Base-by-base conservation (phyloP, 2,888 invertebrate species). In the Epinotia ramella region DNA sequence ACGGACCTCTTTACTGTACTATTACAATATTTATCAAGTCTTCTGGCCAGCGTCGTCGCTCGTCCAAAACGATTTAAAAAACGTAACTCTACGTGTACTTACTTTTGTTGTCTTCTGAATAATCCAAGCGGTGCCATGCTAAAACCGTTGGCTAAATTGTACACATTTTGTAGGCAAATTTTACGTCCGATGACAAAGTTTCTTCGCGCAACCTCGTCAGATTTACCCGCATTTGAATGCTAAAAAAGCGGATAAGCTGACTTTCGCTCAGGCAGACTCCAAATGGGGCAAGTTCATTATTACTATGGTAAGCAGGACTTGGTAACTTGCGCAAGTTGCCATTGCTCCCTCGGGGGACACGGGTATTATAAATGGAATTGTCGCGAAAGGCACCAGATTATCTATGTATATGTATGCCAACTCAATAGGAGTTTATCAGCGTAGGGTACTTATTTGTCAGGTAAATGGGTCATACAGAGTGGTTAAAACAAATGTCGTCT, bases 221-320 rank as follows among this genome's bases (percentile, higher is more conserved):
- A 53, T 64, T 75, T 60, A 70, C 64, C 69, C 65, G 66, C 70
- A 75, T 75, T 75, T 66, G 28, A 75, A 75, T 75, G 68, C 62
- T n/a, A 73, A 73, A 75, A 73, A 75, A 71, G 49, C 59, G 70
- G 63, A 33, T 33, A 6, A 44, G 24, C 46, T 63, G 75, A 80
- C 81, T 84, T 83, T 83, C 82, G 77, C 81, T 83, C 81, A 81
- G 40, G 40, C 40, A 40, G 40, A 40, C 40, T 40, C 73, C 69
- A 79, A 82, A 76, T 79, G 77, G 80, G 79, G 77, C 77, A 79
- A 79, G 79, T 81, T 79, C 81, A 79, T 84, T 82, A 85, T 85
- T 84, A 83, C 82, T 84, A 85, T 85, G 84, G 83, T 82, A 83
- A 86, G 82, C 83, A 81, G 81, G 81, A 56, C 67, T 11, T 65